Percentiles rank a stretch among this genome's conserved stretches.
Conservation (phyloP, 2,797 vertebrate species). For the Ciconia nigra region DNA sequence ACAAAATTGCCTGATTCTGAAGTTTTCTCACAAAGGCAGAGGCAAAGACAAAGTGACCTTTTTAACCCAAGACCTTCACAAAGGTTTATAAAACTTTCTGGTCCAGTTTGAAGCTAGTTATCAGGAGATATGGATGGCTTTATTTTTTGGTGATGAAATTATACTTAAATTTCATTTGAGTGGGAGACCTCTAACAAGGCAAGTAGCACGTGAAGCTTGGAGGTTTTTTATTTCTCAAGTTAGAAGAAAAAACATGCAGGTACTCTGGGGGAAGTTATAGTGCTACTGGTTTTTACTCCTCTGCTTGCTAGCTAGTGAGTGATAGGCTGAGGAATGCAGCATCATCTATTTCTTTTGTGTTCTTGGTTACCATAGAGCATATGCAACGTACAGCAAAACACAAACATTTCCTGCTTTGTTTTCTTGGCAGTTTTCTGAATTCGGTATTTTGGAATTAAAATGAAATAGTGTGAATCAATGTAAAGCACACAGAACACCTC, state of each 20-base stretch:
- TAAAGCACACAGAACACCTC: slow-evolving; percentile 42
- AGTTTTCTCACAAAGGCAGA: background rate
- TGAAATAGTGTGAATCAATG: slow-evolving; percentile 56
- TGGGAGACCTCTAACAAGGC: background rate
- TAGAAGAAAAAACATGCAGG: background rate
- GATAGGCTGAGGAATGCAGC: slow-evolving; percentile 42
- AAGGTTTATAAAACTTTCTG: background rate
- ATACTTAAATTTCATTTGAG: background rate
- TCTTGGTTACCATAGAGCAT: slow-evolving; percentile 51
- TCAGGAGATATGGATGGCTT: background rate
- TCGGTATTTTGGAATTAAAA: slow-evolving; percentile 58
- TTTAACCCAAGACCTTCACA: background rate
- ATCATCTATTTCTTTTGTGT: slow-evolving; percentile 61
- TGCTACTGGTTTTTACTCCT: background rate
- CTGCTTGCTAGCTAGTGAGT: slow-evolving; percentile 6
- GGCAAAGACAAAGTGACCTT: background rate
- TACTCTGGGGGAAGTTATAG: background rate
- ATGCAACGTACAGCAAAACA: slow-evolving; percentile 40
- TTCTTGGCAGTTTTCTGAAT: slow-evolving; percentile 57
- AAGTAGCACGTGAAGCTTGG: background rate
- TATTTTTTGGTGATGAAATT: background rate
- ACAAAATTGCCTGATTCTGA: background rate
- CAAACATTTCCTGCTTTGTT: slow-evolving; percentile 57
- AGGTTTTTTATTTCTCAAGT: background rate
- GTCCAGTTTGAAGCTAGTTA: background rate